These are phyloP conservation scores for Limnephilus auricula DNA, from an alignment of 2,888 invertebrate species.

Conservation along the genomic window DNA sequence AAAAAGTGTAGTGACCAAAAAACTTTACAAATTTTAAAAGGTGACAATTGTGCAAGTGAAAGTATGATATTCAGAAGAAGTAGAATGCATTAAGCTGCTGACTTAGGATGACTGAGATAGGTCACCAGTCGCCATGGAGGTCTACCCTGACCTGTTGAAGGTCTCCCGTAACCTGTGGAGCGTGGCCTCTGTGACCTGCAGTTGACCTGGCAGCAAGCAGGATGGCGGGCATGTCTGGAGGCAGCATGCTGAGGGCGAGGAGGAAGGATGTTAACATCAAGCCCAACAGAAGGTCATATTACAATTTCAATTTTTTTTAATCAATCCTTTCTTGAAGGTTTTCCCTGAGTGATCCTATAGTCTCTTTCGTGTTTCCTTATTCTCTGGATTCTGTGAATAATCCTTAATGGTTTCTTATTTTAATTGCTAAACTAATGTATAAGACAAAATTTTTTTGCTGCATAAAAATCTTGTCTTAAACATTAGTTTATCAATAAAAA, in stretches of 20 bases:
- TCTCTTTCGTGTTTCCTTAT: too few species aligned
- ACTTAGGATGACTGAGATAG: not conserved
- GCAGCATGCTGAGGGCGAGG: slow-evolving; percentile 90
- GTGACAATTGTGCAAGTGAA: not conserved
- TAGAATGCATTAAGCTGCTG: not conserved
- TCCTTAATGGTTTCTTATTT: too few species aligned
- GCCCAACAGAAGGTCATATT: slow-evolving; percentile 88
- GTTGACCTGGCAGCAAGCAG: not conserved
- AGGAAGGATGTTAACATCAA: slow-evolving; percentile 93
- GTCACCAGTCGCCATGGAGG: not conserved
- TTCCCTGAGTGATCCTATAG: not conserved
- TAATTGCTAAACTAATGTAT: too few species aligned
- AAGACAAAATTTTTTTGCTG: too few species aligned
- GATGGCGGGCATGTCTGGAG: slow-evolving; percentile 81
- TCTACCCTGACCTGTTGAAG: not conserved
- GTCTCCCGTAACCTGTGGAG: not conserved
- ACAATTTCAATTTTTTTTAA: not conserved
- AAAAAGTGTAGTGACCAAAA: not conserved
- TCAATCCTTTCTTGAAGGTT: not conserved
- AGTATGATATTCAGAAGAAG: not conserved
- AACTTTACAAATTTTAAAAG: not conserved
- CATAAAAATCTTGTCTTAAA: too few species aligned
- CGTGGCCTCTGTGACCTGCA: not conserved
- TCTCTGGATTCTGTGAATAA: too few species aligned
- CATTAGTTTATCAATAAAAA: too few species aligned